Evolutionary conservation across 2,113 vertebrate species (phyloP).

Genomic region (Psilopogon haemacephalus): DNA sequence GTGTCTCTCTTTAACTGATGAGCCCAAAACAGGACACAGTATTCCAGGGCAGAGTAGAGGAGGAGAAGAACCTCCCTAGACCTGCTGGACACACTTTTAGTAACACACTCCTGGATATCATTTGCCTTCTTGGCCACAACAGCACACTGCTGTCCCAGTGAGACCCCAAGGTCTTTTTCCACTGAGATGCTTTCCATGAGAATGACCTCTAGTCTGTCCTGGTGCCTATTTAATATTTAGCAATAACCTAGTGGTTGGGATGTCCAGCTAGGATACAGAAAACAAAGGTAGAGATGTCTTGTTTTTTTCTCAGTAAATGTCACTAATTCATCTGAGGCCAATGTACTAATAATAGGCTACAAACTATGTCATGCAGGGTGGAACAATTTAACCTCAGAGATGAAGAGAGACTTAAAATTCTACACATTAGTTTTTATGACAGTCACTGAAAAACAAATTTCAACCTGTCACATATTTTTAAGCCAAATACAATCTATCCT

Average conservation of each 20-base stretch:
- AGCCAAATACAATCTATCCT: background rate
- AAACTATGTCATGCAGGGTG: background rate
- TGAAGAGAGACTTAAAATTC: background rate
- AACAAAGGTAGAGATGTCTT: background rate
- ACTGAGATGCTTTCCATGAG: no score
- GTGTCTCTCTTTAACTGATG: no score
- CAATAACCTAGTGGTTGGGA: background rate
- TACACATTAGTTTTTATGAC: background rate
- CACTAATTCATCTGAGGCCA: background rate
- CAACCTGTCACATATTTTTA: background rate
- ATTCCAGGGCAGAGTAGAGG: no score
- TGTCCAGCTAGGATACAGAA: background rate
- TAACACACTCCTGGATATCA: no score
- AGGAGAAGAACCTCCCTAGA: no score
- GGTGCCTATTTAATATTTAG: background rate
- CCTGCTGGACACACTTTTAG: no score
- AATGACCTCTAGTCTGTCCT: no score
- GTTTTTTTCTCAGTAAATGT: background rate
- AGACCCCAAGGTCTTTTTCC: no score
- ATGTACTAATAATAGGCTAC: background rate
- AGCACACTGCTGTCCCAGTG: no score
- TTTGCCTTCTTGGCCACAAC: no score
- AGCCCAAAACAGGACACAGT: no score
- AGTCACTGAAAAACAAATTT: background rate
- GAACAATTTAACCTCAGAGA: background rate